These are phyloP conservation scores for Spisula subtruncata DNA, from an alignment of 2,888 invertebrate genomes.

Conservation along the genomic window DNA sequence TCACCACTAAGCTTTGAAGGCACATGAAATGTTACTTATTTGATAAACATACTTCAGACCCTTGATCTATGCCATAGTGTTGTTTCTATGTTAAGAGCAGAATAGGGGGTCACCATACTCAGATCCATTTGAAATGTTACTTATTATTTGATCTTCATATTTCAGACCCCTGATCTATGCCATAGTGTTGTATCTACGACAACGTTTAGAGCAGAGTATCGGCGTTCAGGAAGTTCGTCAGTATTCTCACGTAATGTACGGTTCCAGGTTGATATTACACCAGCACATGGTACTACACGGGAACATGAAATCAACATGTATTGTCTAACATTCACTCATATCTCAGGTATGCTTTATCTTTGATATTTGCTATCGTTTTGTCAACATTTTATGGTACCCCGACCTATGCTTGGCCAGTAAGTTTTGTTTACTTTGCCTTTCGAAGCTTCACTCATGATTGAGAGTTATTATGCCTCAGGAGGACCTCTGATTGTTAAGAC, in stretches of 20 bases:
- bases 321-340: constrained; percentile 97
- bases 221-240: constrained; percentile 94
- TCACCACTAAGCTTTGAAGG: too few relatives aligned
- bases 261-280: constrained; percentile 91
- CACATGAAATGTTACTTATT: too few relatives aligned
- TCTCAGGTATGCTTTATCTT: constrained; percentile 92
- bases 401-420: too few relatives aligned
- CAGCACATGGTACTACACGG: constrained; percentile 82
- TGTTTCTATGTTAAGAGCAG: constrained; percentile 98
- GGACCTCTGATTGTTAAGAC: too few relatives aligned
- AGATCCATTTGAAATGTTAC: too few relatives aligned
- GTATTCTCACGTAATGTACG: constrained; percentile 99
- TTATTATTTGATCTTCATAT: too few relatives aligned
- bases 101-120: too few relatives aligned
- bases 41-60: constrained; percentile 85
- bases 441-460: too few relatives aligned
- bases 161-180: constrained; percentile 88
- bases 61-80: constrained; percentile 93
- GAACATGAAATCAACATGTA: constrained; percentile 90
- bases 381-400: too few relatives aligned
- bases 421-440: too few relatives aligned
- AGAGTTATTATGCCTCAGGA: too few relatives aligned
- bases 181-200: constrained; percentile 99
- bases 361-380: too few relatives aligned
- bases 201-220: constrained; percentile 99